Evolutionary conservation across 2,797 vertebrate species (phyloP), one percentile per base, ranked within the genome.

Genomic region (Phyllotis vaccarum): DNA sequence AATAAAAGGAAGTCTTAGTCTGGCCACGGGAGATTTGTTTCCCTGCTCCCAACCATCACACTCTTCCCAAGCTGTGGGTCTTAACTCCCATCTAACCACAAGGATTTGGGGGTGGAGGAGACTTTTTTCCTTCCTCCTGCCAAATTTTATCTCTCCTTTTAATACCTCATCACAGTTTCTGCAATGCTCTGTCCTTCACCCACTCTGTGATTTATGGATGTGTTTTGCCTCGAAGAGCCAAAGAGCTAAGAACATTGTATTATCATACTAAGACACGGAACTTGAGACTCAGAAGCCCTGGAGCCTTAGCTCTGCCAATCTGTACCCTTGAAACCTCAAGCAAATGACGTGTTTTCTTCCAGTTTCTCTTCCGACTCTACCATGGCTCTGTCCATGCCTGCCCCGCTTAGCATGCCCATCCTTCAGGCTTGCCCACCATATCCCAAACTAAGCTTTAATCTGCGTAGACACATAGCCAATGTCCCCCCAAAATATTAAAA

Each of bases 301-400:
- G 49, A 72, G 37, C 21, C n/a, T n/a, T 24, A 72, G 56, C 56
- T 89, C 74, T 85, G 75, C 1, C 11, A 7, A 5, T 40, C 31
- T 60, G 49, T 72, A 21, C n/a, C 80, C 92, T 80, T 62, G 6
- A 70, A 74, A 87, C 70, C 70, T 66, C 60, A 85, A 58, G 56
- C 79, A 92, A 92, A 92, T 93, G 76, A 56, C 40, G 81, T 80
- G 1, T 43, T 85, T 86, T 46, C 89, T 87, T 94, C 58, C 12
- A 9, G 16, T 13, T n/a, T 80, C 68, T 62, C 86, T 64, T 13
- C 31, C 31, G 6, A 0, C 86, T 72, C 72, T 82, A 40, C 37
- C 6, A 9, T 11, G 85, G 1, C 60, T 95, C 14, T 87, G 8
- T 31, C 72, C 83, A 78, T 22, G 19, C 9, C 52, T 54, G 8